Base-by-base conservation (phyloP, 2,888 invertebrate species). In the Argyra leucocephala region DNA sequence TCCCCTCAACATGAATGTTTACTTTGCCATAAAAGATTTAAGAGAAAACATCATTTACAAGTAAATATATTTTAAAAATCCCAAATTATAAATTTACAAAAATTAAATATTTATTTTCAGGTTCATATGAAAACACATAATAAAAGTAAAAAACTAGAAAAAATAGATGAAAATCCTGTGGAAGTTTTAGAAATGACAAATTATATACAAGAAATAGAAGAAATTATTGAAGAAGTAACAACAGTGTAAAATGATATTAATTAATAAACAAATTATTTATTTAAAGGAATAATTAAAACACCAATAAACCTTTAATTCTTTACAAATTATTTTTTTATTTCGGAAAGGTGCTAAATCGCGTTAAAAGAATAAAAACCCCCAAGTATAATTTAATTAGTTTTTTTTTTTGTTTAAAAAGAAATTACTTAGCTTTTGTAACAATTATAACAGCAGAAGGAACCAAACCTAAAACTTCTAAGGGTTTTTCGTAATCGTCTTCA, bases 401-500 rank as follows among this genome's bases (percentile, higher is more conserved):
- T 37, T 62, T 62, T 48, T 48, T 22, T 48, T 37, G 5, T 22
- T 22, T 57, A 58, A 21, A 58, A 22, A 58, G 48, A 48, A 48
- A 73, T 65, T 64, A 67, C 63, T 67, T 65, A 12, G 71, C 80
- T 78, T 83, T 87, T 66, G 89, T 87, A 59, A 93, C 87, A 73
- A 91, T 90, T 63, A 93, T 81, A 57, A 91, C 91, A 64, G 92
- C 90, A 22, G 91, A 88, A 48, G 93, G 93, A 63, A 91, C 91
- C 74, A 93, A 80, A 75, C 91, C 91, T 86, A 97, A 82, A 69
- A 86, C 83, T 71, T 89, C 89, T 70, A 97, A 81, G 0, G 96
- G 93, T 75, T 88, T 90, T 66, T 92, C 90, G 80, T 92, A 96
- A 76, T 97, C 96, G 3, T 93, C 93, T 15, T 82, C 84, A 1